These are phyloP conservation scores for Acanthosoma haemorrhoidale DNA, from an alignment of 2,888 invertebrate species.

Conservation along the genomic window DNA sequence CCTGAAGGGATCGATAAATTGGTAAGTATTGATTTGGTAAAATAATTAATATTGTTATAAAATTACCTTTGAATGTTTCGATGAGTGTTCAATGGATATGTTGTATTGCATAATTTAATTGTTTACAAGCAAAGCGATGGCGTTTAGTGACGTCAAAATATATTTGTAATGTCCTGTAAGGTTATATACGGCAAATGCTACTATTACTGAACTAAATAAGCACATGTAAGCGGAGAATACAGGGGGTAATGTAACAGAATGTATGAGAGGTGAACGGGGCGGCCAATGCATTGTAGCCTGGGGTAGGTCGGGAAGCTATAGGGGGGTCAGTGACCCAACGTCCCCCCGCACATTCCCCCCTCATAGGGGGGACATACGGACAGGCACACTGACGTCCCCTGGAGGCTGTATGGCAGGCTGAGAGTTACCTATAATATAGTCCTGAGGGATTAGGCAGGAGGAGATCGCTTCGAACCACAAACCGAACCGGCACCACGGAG, in stretches of 20 bases:
- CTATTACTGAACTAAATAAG: neutral
- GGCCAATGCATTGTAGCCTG: conserved; percentile 13
- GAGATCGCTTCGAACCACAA: conserved; percentile 14
- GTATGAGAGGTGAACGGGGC: neutral
- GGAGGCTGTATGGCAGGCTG: no score
- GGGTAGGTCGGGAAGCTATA: conserved; percentile 16
- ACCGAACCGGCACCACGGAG: conserved; percentile 12
- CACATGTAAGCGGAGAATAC: neutral
- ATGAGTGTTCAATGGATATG: no score
- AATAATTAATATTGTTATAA: no score
- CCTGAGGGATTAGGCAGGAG: neutral
- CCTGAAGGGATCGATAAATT: no score
- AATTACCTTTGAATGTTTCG: no score
- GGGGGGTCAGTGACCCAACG: neutral
- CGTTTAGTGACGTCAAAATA: neutral
- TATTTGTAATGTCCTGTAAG: neutral
- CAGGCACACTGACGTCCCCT: no score
- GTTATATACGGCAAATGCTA: neutral
- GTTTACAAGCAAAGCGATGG: neutral
- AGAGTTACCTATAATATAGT: neutral
- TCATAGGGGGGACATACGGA: neutral
- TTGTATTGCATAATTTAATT: no score
- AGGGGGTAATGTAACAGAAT: neutral
- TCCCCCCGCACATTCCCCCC: neutral
- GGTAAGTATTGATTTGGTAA: no score